Evolutionary conservation across 2,888 invertebrate genomes (phyloP), one percentile per base, ranked within the genome.

Genomic region (Serripes groenlandicus): DNA sequence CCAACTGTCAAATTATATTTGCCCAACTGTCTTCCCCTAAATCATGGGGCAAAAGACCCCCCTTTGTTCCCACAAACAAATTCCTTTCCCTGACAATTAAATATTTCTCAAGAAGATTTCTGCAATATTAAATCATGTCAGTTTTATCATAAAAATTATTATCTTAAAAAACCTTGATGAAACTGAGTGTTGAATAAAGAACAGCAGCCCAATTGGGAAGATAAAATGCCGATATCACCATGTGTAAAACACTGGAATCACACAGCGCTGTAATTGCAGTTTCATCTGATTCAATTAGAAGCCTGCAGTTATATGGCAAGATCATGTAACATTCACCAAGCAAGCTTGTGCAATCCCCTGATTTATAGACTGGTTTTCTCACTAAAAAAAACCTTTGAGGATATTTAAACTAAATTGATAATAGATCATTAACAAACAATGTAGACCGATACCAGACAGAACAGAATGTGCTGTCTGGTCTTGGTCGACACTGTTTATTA

Each of bases 231-330:
- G 49, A 69, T 69, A 49, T 49, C 42, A 32, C 69, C 52, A 42
- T 69, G 69, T 28, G 78, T 83, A 71, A 69, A 74, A 83, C 82
- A 78, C 32, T 64, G 68, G 72, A 83, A 37, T 73, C 83, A 79
- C 64, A 76, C 74, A 21, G 83, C 62, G 83, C 30, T 15, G 64
- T 79, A 83, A 83, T 75, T 75, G 72, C 75, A 78, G 58, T 78
- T 84, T 85, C 81, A 78, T 85, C 85, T 78, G 73, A 81, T 78
- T 73, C 81, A 85, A 85, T 85, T 81, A 85, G 85, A 73, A 64
- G 73, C 85, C 81, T 85, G 81, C 76, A 75, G 81, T 74, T 81
- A 81, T 81, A 81, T 85, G 74, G 83, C 62, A 42, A 71, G 62
- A 78, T 66, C 70, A 32, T 64, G 49, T 70, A 70, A 78, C 72